These are phyloP conservation scores for Perizoma affinitatum DNA, from an alignment of 2,888 invertebrate genomes.

Conservation along the genomic window DNA sequence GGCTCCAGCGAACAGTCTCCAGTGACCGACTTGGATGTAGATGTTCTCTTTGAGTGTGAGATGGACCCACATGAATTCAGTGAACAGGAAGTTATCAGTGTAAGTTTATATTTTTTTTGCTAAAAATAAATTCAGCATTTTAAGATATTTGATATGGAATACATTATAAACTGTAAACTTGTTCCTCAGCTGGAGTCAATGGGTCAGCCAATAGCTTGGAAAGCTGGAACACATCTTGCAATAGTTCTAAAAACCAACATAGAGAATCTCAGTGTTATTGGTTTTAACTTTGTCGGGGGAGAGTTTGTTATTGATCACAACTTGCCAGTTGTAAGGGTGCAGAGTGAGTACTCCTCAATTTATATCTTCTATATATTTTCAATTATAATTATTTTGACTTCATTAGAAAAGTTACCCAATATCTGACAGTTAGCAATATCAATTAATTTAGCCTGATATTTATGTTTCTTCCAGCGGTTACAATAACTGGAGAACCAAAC, in stretches of 20 bases:
- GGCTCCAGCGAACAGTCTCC: constrained; percentile 65
- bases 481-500: constrained; percentile 74
- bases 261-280: constrained; percentile 88
- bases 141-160: too few relatives aligned
- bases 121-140: too few relatives aligned
- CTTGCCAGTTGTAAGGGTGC: constrained; percentile 89
- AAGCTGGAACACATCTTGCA: constrained; percentile 88
- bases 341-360: constrained; percentile 85
- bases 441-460: too few relatives aligned
- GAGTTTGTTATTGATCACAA: constrained; percentile 90
- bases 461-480: constrained; percentile 62
- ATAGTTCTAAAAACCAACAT: constrained; percentile 91
- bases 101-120: constrained; percentile 41
- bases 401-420: too few relatives aligned
- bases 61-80: constrained; percentile 71
- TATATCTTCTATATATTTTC: background rate
- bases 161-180: too few relatives aligned
- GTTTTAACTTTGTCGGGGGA: constrained; percentile 88
- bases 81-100: constrained; percentile 60
- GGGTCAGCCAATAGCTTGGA: constrained; percentile 92
- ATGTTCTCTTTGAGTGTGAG: constrained; percentile 76
- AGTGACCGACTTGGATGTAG: constrained; percentile 67
- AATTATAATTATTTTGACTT: background rate
- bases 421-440: too few relatives aligned
- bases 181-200: constrained; percentile 88